These are phyloP conservation scores for Apostichopus leukothele DNA, from an alignment of 53 echinoderm and acorn worm genomes.

Conservation along the genomic window DNA sequence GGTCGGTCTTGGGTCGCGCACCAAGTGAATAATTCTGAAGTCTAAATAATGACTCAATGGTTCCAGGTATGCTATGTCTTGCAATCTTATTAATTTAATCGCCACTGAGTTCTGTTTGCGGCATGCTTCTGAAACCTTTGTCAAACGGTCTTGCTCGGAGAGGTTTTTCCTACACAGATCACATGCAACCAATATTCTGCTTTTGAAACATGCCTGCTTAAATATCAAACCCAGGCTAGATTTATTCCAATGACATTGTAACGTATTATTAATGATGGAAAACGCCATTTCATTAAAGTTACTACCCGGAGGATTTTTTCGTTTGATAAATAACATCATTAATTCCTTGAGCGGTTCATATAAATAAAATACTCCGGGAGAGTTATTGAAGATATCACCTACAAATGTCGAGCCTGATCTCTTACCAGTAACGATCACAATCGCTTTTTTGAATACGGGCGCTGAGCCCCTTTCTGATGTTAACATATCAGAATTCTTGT, in stretches of 20 bases:
- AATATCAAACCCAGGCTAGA: background rate
- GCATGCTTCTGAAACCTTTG: background rate
- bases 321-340: slow-evolving; percentile 1
- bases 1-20: slow-evolving; percentile 57
- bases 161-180: background rate
- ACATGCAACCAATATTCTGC: background rate
- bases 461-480: background rate
- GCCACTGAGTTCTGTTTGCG: slow-evolving; percentile 13
- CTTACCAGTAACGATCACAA: slow-evolving; percentile 53
- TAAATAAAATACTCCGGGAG: slow-evolving; percentile 50
- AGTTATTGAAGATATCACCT: slow-evolving; percentile 58
- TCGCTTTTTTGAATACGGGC: background rate
- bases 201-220: background rate
- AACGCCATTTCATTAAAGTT: background rate
- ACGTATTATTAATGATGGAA: background rate
- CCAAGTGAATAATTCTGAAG: slow-evolving; percentile 56
- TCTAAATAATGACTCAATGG: slow-evolving; percentile 2
- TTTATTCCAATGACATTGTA: background rate
- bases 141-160: background rate
- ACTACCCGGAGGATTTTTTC: background rate
- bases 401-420: slow-evolving; percentile 64
- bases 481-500: background rate
- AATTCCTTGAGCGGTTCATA: slow-evolving; percentile 53
- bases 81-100: slow-evolving; percentile 58
- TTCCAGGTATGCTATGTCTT: slow-evolving; percentile 40